phyloP scores from a whole-genome alignment of 2,888 invertebrate species.

The Cerastoderma edule region DNA sequence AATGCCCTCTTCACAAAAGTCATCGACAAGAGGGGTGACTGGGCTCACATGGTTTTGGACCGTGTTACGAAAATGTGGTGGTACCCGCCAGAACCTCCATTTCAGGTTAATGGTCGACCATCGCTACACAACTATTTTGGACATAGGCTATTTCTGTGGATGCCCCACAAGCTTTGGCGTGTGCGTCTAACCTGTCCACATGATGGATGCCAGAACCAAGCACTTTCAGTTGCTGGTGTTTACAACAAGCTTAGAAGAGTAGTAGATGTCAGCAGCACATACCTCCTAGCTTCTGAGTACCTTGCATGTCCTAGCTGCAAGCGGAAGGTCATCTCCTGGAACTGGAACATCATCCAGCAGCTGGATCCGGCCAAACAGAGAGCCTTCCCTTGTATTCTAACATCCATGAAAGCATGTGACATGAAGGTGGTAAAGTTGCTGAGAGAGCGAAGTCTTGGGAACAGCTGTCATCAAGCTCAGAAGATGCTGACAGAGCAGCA shows the following conservation, averaged over 20 bases:
- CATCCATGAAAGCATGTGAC: constrained; percentile 56
- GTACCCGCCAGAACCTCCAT: constrained; percentile 49
- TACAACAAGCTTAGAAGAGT: constrained; percentile 47
- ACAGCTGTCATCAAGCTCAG: constrained; percentile 50
- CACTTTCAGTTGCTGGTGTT: constrained; percentile 39
- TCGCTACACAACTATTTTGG: constrained; percentile 31
- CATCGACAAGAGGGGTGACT: too few species aligned
- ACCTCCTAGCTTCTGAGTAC: constrained; percentile 53
- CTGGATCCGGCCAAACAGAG: too few species aligned
- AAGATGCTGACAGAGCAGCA: constrained; percentile 59
- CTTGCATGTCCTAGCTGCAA: constrained; percentile 49
- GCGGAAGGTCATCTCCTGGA: constrained; percentile 42
- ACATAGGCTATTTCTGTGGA: constrained; percentile 41
- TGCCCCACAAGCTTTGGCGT: constrained; percentile 28
- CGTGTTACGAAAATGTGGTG: too few species aligned
- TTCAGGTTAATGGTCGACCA: neutral
- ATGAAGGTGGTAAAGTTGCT: constrained; percentile 51
- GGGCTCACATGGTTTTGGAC: too few species aligned
- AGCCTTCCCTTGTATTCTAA: constrained; percentile 59
- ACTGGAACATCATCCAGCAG: too few species aligned
- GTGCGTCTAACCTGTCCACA: constrained; percentile 19
- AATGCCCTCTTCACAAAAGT: too few species aligned
- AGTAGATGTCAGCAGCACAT: constrained; percentile 54
- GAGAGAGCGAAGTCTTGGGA: constrained; percentile 59
- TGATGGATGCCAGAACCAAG: too few species aligned